These are phyloP conservation scores for Lasioglossum lativentre DNA, from an alignment of 2,888 invertebrate genomes.

Conservation along the genomic window DNA sequence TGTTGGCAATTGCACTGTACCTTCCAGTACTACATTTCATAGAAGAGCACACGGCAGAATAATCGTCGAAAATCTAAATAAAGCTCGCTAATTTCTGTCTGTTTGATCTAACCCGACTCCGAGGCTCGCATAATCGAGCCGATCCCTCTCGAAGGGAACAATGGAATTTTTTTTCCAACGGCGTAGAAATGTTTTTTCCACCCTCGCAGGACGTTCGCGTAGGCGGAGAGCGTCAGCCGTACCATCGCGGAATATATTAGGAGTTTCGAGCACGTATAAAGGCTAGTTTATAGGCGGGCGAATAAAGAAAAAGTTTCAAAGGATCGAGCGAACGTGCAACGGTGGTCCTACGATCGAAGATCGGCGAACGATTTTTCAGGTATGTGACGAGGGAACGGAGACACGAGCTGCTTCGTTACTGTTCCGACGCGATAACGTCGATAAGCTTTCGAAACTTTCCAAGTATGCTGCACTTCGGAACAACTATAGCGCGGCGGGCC, in stretches of 20 bases:
- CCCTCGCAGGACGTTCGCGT: not conserved
- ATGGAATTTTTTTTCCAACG: not conserved
- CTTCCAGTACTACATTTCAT: no score
- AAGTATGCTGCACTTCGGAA: slow-evolving; percentile 28
- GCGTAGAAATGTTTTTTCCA: not conserved
- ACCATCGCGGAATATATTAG: slow-evolving; percentile 27
- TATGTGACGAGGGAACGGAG: slow-evolving; percentile 45
- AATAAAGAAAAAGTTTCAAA: slow-evolving; percentile 44
- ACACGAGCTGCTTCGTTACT: slow-evolving; percentile 48
- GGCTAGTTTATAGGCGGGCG: slow-evolving; percentile 46
- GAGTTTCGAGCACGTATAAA: slow-evolving; percentile 51
- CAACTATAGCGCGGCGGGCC: not conserved
- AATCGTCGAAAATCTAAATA: not conserved
- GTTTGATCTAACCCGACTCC: slow-evolving; percentile 38
- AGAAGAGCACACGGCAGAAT: no score
- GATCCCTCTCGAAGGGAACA: slow-evolving; percentile 26
- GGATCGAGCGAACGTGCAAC: slow-evolving; percentile 35
- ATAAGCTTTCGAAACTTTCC: slow-evolving; percentile 64
- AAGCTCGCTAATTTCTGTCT: slow-evolving; percentile 52
- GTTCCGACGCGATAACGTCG: slow-evolving; percentile 55
- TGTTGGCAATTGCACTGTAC: no score
- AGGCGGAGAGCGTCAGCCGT: slow-evolving; percentile 2
- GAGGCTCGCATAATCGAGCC: slow-evolving; percentile 36
- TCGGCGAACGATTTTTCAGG: slow-evolving; percentile 47
- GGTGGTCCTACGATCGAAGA: slow-evolving; percentile 27